These are phyloP conservation scores for Tragelaphus buxtoni DNA, from an alignment of 2,113 vertebrate species.

Conservation along the genomic window DNA sequence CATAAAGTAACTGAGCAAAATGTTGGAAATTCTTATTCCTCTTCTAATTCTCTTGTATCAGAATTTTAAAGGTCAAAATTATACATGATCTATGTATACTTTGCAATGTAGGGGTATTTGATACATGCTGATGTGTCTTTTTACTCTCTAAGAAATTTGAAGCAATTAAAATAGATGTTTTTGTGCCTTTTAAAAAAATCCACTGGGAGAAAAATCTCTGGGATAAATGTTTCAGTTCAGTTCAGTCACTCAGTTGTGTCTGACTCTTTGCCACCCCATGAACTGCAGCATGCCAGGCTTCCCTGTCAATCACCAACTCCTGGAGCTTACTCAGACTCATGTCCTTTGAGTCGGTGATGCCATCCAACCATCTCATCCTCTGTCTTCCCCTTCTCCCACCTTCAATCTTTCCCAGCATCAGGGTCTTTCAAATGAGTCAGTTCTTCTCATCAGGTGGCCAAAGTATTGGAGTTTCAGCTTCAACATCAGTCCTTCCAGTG, in stretches of 20 bases:
- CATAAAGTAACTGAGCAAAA: not conserved
- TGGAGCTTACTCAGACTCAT: not conserved
- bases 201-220: constrained; percentile 10
- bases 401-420: not conserved
- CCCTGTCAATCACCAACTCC: not conserved
- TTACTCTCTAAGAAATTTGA: not conserved
- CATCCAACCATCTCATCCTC: not conserved
- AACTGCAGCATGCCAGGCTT: not conserved
- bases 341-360: not conserved
- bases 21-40: constrained; percentile 6
- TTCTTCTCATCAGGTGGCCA: not conserved
- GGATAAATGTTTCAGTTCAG: not conserved
- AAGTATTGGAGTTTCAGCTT: not conserved
- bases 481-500: not conserved
- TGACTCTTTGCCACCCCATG: not conserved
- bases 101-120: not conserved
- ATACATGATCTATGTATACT: not conserved
- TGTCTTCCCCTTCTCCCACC: not conserved
- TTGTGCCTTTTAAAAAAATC: not conserved
- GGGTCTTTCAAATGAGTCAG: not conserved
- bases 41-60: constrained; percentile 13
- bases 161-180: constrained; percentile 10
- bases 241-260: not conserved
- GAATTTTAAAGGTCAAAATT: constrained; percentile 22
- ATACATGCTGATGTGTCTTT: not conserved